Conservation (phyloP, 2,888 invertebrate species). For the Leistus spinibarbis region DNA sequence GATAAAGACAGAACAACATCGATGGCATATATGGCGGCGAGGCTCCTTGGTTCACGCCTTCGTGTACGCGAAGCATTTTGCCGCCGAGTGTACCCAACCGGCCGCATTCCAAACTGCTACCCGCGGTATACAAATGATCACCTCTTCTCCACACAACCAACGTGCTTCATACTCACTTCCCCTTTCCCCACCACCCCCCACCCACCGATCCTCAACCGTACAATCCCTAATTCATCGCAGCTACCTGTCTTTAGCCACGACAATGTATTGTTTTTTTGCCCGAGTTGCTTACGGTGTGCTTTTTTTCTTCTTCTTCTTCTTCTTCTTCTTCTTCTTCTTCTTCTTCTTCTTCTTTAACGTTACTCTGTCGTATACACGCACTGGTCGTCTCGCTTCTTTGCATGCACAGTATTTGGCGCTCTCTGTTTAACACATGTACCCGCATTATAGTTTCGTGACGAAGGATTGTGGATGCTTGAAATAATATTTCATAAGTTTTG, state of each 20-base stretch:
- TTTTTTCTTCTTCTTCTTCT: no score
- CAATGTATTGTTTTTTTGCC: constrained; percentile 55
- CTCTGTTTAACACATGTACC: constrained; percentile 2
- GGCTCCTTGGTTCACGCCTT: constrained; percentile 45
- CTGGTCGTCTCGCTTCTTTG: constrained; percentile 43
- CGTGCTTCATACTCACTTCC: constrained; percentile 38
- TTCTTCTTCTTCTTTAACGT: neutral
- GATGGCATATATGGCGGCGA: constrained; percentile 37
- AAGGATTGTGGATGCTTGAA: neutral
- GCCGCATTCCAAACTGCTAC: constrained; percentile 56
- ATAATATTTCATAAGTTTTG: neutral
- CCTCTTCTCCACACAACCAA: constrained; percentile 44
- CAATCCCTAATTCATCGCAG: constrained; percentile 47
- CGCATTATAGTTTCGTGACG: neutral
- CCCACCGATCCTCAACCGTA: constrained; percentile 25
- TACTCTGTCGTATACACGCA: neutral
- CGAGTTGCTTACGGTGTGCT: constrained; percentile 47
- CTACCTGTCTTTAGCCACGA: constrained; percentile 58
- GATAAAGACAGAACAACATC: neutral
- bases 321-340: no score
- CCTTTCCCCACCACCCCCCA: constrained; percentile 39
- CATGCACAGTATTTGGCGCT: constrained; percentile 33
- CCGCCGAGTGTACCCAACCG: constrained; percentile 56
- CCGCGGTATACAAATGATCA: constrained; percentile 60
- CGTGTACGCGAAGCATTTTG: constrained; percentile 42